phyloP scores from a whole-genome alignment of 2,113 vertebrate species.

The Oenanthe melanoleuca region DNA sequence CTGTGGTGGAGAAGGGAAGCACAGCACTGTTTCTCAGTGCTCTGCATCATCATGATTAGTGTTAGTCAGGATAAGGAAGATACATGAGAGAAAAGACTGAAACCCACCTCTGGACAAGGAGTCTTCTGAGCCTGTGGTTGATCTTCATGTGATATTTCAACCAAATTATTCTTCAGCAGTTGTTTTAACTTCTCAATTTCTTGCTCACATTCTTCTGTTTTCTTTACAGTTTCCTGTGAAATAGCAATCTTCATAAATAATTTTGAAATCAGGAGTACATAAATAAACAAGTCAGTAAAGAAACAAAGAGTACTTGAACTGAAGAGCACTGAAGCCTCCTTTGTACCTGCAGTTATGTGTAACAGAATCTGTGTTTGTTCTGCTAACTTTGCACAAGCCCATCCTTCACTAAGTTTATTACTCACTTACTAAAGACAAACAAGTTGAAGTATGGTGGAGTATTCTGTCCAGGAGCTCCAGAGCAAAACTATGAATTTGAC shows the following conservation, averaged over 20 bases:
- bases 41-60: background rate
- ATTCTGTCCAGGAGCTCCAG: background rate
- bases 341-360: background rate
- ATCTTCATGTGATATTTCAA: conserved; percentile 50
- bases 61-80: background rate
- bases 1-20: background rate
- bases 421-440: background rate
- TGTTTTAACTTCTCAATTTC: conserved; percentile 73
- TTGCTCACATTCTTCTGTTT: conserved; percentile 71
- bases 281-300: background rate
- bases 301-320: background rate
- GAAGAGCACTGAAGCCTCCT: background rate
- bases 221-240: conserved; percentile 73
- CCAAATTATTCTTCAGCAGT: conserved; percentile 57
- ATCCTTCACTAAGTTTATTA: background rate
- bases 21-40: background rate
- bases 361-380: background rate
- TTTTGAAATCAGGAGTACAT: background rate
- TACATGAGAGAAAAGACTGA: background rate
- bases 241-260: background rate
- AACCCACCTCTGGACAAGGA: conserved; percentile 65
- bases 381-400: background rate
- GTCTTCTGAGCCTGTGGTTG: background rate
- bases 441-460: background rate
- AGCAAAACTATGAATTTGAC: background rate